Percentiles rank a stretch among this genome's conserved stretches.
These are phyloP conservation scores for Cyclargus thomasi DNA, from an alignment of 1,140 invertebrate species.

Conservation along the genomic window DNA sequence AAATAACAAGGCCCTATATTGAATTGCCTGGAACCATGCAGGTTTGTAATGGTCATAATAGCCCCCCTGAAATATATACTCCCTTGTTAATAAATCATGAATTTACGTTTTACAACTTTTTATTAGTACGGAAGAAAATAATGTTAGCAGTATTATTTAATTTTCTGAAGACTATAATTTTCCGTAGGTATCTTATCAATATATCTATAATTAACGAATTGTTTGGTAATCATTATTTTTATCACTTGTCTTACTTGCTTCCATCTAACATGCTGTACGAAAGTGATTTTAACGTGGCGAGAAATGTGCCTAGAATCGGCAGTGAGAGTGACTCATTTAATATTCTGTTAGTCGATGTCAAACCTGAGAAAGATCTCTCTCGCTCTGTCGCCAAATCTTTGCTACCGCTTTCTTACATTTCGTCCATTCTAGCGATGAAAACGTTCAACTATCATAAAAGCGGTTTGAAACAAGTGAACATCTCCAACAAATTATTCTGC, in stretches of 20 bases:
- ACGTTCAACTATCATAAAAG: constrained; percentile 32
- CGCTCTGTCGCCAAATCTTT: constrained; percentile 34
- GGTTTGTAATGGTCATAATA: too few relatives aligned
- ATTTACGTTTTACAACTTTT: too few relatives aligned
- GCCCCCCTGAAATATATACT: too few relatives aligned
- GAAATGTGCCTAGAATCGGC: constrained; percentile 9
- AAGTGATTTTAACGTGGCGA: constrained; percentile 28
- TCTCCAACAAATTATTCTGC: constrained; percentile 36
- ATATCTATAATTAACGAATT: neutral
- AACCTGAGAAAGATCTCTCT: constrained; percentile 13
- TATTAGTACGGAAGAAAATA: too few relatives aligned
- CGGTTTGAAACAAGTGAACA: constrained; percentile 28
- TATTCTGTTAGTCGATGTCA: constrained; percentile 31
- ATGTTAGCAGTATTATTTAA: too few relatives aligned
- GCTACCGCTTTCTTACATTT: constrained; percentile 42
- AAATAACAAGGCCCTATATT: too few relatives aligned
- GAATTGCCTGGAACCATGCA: too few relatives aligned
- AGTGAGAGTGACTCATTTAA: constrained; percentile 29
- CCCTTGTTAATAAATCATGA: too few relatives aligned
- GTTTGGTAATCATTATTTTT: neutral
- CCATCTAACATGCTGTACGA: constrained; percentile 27
- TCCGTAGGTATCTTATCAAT: too few relatives aligned
- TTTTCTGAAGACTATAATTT: neutral
- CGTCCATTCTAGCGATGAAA: constrained; percentile 43
- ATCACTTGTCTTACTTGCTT: neutral